These are phyloP conservation scores for Syngnathus typhle DNA, from an alignment of 2,113 vertebrate genomes.

Conservation along the genomic window DNA sequence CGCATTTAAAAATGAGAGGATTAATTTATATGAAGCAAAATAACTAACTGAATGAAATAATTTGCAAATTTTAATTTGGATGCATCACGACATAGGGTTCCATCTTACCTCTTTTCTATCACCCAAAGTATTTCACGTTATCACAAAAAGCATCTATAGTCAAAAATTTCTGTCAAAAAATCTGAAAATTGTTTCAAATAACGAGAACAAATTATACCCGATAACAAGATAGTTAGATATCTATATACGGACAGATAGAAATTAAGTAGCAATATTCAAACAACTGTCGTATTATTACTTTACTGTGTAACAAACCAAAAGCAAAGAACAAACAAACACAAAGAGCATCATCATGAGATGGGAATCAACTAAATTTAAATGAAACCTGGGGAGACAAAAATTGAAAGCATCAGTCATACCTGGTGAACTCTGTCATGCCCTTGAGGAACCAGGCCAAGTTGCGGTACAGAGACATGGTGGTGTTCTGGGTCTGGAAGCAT, in stretches of 20 bases:
- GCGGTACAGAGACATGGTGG: constrained; percentile 73
- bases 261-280: neutral
- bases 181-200: neutral
- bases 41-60: neutral
- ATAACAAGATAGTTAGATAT: neutral
- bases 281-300: neutral
- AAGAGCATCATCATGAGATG: neutral
- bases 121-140: neutral
- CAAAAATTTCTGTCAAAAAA: neutral
- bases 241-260: neutral
- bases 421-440: constrained; percentile 73
- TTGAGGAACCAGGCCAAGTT: constrained; percentile 76
- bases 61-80: neutral
- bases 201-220: neutral
- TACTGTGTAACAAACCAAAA: neutral
- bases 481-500: constrained; percentile 43
- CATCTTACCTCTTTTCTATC: neutral
- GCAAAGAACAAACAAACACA: neutral
- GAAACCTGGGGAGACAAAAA: neutral
- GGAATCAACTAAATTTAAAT: neutral
- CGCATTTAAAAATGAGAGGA: neutral
- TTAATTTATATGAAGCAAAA: neutral
- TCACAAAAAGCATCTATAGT: neutral
- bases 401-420: constrained; percentile 51
- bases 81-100: neutral